Percentiles rank a stretch among this genome's conserved stretches.
These are phyloP conservation scores for Dicycla oo DNA, from an alignment of 2,888 invertebrate genomes.

Conservation along the genomic window DNA sequence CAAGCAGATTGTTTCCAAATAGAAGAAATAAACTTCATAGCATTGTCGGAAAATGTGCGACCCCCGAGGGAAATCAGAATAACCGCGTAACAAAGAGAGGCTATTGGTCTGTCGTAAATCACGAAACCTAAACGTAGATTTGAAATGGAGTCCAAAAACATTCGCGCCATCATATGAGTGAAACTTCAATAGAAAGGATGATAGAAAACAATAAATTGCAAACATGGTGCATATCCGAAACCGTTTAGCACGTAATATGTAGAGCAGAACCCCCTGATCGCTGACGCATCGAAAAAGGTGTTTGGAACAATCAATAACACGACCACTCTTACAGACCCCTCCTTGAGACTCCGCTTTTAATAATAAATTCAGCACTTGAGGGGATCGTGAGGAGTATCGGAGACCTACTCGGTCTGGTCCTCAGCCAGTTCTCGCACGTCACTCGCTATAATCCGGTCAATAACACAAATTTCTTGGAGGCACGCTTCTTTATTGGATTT, in stretches of 20 bases:
- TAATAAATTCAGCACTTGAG: conserved; percentile 66
- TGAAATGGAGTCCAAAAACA: conserved; percentile 46
- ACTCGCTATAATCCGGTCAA: conserved; percentile 87
- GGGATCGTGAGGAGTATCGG: conserved; percentile 65
- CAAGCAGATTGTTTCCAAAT: conserved; percentile 55
- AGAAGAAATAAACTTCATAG: conserved; percentile 53
- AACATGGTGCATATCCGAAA: conserved; percentile 75
- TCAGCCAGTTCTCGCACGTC: conserved; percentile 82
- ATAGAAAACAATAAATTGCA: conserved; percentile 75
- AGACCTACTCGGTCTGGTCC: conserved; percentile 76
- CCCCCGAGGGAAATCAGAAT: conserved; percentile 59
- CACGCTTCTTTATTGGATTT: conserved; percentile 87
- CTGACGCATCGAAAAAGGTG: conserved; percentile 87
- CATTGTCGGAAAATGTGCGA: conserved; percentile 43
- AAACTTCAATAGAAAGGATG: conserved; percentile 22
- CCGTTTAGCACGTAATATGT: conserved; percentile 84
- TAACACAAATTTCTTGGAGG: conserved; percentile 88
- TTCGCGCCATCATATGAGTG: conserved; percentile 29
- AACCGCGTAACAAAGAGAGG: conserved; percentile 50
- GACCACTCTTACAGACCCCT: conserved; percentile 78
- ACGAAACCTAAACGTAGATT: conserved; percentile 47
- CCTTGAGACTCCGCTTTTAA: conserved; percentile 65
- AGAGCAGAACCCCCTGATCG: conserved; percentile 80
- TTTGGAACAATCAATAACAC: conserved; percentile 86
- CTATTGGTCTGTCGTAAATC: conserved; percentile 54